phyloP scores from a whole-genome alignment of 1,140 invertebrate genomes.

The Nylanderia fulva region DNA sequence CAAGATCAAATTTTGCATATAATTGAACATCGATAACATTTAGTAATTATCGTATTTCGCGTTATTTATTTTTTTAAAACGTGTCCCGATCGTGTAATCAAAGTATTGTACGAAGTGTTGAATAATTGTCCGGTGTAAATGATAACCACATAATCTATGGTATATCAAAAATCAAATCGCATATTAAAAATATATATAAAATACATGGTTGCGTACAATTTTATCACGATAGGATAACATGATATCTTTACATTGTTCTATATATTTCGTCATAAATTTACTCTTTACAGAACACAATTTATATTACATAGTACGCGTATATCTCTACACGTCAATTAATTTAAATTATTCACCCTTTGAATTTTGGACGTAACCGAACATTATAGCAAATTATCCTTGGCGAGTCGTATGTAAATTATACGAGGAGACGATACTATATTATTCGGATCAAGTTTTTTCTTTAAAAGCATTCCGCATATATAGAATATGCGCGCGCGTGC shows the following conservation, averaged over 20 bases:
- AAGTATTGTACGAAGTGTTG: not conserved
- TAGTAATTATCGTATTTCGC: not conserved
- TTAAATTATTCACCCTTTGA: constrained; percentile 9
- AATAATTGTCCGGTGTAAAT: not conserved
- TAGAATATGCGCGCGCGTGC: not conserved
- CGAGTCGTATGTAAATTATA: constrained; percentile 17
- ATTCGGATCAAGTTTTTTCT: constrained; percentile 28
- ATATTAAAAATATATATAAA: too few relatives aligned
- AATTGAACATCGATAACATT: not conserved
- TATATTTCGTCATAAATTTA: too few relatives aligned
- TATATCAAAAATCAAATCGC: too few relatives aligned
- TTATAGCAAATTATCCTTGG: constrained; percentile 1
- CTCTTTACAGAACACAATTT: too few relatives aligned
- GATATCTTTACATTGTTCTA: too few relatives aligned
- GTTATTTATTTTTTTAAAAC: not conserved
- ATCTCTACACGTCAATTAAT: too few relatives aligned
- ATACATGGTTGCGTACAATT: too few relatives aligned
- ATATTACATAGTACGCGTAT: too few relatives aligned
- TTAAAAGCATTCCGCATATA: not conserved
- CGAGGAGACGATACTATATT: not conserved
- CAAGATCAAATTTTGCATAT: not conserved
- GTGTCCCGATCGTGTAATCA: not conserved
- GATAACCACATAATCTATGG: too few relatives aligned
- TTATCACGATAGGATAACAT: too few relatives aligned
- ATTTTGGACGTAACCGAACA: not conserved